These are phyloP conservation scores for Megaustenia siamemsis DNA, from an alignment of 2,888 invertebrate genomes.

Conservation along the genomic window DNA sequence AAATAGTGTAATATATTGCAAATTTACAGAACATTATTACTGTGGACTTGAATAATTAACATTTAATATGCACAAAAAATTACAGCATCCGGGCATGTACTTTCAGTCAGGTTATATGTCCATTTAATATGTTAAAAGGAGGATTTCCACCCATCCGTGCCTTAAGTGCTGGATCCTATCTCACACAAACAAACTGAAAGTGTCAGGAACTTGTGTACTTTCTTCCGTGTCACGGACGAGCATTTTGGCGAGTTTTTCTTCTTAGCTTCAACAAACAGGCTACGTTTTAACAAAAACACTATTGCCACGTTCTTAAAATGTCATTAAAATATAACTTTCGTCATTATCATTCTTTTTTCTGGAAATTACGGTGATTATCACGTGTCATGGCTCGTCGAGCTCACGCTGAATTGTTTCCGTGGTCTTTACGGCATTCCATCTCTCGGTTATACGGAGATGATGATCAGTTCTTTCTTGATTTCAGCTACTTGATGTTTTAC, in stretches of 20 bases:
- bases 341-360: neutral
- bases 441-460: too few species aligned
- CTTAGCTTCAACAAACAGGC: neutral
- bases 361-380: neutral
- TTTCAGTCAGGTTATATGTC: neutral
- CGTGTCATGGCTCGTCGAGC: neutral
- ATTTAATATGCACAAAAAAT: neutral
- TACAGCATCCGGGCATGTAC: neutral
- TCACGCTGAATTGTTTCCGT: neutral
- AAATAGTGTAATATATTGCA: too few species aligned
- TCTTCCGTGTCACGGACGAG: constrained; percentile 14
- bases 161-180: neutral
- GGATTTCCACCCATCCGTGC: neutral
- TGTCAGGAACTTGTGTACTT: constrained; percentile 8
- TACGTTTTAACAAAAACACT: neutral
- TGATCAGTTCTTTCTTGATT: too few species aligned
- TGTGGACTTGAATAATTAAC: neutral
- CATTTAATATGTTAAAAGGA: neutral
- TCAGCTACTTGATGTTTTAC: too few species aligned
- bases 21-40: neutral
- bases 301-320: neutral
- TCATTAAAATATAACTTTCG: neutral
- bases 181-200: neutral
- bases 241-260: neutral
- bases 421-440: too few species aligned